Base-by-base conservation (phyloP, 1,140 invertebrate genomes). In the Heliconius melpomene region DNA sequence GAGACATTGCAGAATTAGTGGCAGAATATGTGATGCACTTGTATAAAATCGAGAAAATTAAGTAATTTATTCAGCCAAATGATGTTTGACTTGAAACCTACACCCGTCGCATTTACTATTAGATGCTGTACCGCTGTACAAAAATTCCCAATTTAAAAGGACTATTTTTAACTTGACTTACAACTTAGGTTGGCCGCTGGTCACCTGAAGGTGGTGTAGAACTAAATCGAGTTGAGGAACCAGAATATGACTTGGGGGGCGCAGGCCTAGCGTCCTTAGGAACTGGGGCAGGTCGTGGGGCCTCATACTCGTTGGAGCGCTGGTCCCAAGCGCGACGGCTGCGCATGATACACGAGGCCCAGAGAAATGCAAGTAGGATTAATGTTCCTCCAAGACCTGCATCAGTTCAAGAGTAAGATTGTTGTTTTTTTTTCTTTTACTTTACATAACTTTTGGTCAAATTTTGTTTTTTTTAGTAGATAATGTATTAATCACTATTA, bases 301-400 rank as follows among this genome's bases (percentile, higher is more conserved):
- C 88, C 7, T 88, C 90, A 23, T 93, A 91, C 86, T 87, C 90
- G 66, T 84, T 92, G 84, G 92, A 93, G 87, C 91, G 91, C 75
- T 90, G 89, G 90, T 93, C 89, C 77, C 90, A 91, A 84, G 90
- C 88, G 76, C 90, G 90, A n/a, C 90, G 92, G 8, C 86, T 94
- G 74, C 90, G 90, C 85, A 91, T 94, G 90, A 94, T 94, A 75
- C 90, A 90, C 29, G 89, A 92, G 84, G 92, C 92, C 26, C 88
- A 92, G 81, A 90, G 91, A 70, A 84, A 66, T 72, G 83, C 83
- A 80, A 54, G 79, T 79, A 74, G 80, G 83, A 84, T 71, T 81
- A 84, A 40, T 71, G 76, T 11, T 38, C 52, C 71, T 72, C 60
- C 60, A 5, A 36, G 71, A 40, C 71, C 71, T 16, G 71, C 71